These are phyloP conservation scores for Tiliacea aurago DNA, from an alignment of 2,888 invertebrate genomes.

Conservation along the genomic window DNA sequence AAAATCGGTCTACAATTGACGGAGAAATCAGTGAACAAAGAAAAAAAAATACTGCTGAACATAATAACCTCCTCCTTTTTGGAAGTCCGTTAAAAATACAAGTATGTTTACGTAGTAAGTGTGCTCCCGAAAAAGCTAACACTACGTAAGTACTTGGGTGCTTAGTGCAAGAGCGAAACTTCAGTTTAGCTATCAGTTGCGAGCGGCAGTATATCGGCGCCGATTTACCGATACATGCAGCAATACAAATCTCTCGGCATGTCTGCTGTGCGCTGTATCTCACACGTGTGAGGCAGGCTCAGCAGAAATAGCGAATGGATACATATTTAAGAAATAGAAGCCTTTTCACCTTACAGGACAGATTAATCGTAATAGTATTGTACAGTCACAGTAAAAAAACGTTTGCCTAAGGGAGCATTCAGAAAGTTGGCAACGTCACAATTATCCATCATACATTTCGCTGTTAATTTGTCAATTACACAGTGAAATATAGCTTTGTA, in stretches of 20 bases:
- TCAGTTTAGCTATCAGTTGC: conserved; percentile 19
- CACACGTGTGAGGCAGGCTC: conserved; percentile 9
- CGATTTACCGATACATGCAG: conserved; percentile 20
- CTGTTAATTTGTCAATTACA: neutral
- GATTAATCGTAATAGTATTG: conserved; percentile 7
- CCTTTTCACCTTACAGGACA: neutral
- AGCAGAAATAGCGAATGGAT: neutral
- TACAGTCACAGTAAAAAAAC: neutral
- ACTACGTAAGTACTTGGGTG: neutral
- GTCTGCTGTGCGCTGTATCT: conserved; percentile 10
- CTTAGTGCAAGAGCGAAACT: neutral
- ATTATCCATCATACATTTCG: neutral
- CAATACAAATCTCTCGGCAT: conserved; percentile 22
- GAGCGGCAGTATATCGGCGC: conserved; percentile 10
- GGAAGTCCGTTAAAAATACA: neutral
- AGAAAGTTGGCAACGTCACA: neutral
- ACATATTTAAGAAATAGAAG: conserved; percentile 5
- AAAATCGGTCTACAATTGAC: too few relatives aligned
- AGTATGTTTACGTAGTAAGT: neutral
- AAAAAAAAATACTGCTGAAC: too few relatives aligned
- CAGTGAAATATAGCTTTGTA: neutral
- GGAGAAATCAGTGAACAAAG: too few relatives aligned
- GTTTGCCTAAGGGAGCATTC: neutral
- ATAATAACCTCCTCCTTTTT: too few relatives aligned
- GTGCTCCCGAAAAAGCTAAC: neutral